phyloP scores from a whole-genome alignment of 2,888 invertebrate species.

The Smittia aterrima region DNA sequence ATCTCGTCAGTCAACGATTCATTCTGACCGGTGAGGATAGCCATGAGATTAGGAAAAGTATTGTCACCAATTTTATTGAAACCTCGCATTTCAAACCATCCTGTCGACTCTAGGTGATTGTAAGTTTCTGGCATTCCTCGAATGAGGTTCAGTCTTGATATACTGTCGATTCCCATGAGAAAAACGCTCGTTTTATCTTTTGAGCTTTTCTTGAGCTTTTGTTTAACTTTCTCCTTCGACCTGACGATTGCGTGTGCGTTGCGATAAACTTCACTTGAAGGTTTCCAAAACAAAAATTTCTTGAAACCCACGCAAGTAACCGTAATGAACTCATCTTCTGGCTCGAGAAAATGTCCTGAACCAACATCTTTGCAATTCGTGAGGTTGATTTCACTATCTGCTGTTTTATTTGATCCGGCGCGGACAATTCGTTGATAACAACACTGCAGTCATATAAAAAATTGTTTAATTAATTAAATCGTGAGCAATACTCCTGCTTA shows the following conservation, averaged over 20 bases:
- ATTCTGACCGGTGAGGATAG: constrained; percentile 70
- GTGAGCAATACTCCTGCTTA: not conserved
- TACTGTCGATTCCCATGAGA: constrained; percentile 80
- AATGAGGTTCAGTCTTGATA: constrained; percentile 74
- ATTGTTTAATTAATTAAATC: too few species aligned
- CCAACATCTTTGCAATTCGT: not conserved
- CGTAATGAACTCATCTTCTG: constrained; percentile 54
- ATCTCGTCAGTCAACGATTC: constrained; percentile 54
- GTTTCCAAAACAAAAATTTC: not conserved
- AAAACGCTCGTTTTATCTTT: constrained; percentile 59
- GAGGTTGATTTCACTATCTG: constrained; percentile 46
- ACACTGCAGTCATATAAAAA: too few species aligned
- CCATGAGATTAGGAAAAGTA: constrained; percentile 87
- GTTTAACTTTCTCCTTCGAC: constrained; percentile 56
- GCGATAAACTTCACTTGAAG: constrained; percentile 48
- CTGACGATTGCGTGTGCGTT: constrained; percentile 59
- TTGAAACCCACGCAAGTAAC: constrained; percentile 54
- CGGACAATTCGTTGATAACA: constrained; percentile 50
- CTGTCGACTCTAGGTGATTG: constrained; percentile 63
- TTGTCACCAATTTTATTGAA: constrained; percentile 62
- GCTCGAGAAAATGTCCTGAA: not conserved
- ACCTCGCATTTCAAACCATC: constrained; percentile 70
- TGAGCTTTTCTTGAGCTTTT: not conserved
- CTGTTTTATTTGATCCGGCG: constrained; percentile 45
- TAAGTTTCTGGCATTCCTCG: constrained; percentile 73